Evolutionary conservation across 30 jellyfish, hydroid and myxozoan species (phyloP), one percentile per base, ranked within the genome.

Genomic region (Catostylus mosaicus): DNA sequence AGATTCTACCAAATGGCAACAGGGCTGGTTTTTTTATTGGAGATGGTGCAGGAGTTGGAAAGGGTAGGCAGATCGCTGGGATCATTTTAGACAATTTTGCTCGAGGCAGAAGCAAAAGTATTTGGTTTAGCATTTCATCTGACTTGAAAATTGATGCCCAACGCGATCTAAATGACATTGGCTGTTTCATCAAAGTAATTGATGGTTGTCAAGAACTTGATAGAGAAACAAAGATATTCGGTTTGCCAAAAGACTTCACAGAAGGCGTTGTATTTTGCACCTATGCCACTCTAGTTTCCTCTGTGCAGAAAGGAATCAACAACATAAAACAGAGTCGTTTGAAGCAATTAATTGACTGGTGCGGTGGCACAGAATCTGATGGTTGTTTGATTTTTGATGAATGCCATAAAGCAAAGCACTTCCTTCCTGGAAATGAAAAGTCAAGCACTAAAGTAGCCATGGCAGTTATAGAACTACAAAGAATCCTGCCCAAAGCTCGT

Each of bases 21-120:
- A 89, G 98, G 35, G 94, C 96, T 57, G 98, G 98, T 0, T 91
- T 91, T 46, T 91, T 91, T 52, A 78, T 91, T 38, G 98, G 96
- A 48, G 98, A 91, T 67, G 98, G 98, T 30, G 92, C 98, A n/a
- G 98, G 98, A 1, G 98, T 91, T 50, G 98, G 98, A 22, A 91
- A 91, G 82, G 98, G 98, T 12, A 80, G 98, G 16, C 98, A 91
- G 96, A 86, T 92, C 38, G 96, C 98, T 29, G 98, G 98, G 0
- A 86, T 86, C 14, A 87, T 92, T 29, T 69, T 77, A 6, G 98
- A 92, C 59, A 92, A 80, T 50, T 82, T 78, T 82, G 88, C 88
- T 54, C 84, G 98, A 2, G 97, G 97, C 5, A 67, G 98, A 27
- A 40, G 82, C 65, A 83, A 77, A 68, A 96, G 84, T 75, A 74